A percentile compares a stretch with the other conserved stretches of the same genome.
phyloP scores from a whole-genome alignment of 92 coral and sea anemone species.

The Paragorgia papillata region DNA sequence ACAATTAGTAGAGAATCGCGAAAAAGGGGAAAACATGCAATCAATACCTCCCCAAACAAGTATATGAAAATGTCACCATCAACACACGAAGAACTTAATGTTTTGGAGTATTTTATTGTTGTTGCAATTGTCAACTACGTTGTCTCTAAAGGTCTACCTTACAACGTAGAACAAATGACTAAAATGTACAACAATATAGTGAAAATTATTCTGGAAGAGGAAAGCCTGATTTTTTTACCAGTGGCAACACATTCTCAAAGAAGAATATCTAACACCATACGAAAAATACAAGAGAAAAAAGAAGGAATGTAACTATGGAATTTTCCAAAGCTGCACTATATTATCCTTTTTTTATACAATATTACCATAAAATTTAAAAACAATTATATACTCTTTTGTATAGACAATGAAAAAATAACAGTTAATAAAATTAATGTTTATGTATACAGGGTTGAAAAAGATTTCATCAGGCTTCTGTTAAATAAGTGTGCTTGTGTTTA shows the following conservation, averaged over 20 bases:
- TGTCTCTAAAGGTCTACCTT: neutral
- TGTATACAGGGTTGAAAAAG: no score
- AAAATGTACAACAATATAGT: neutral
- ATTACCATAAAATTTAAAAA: no score
- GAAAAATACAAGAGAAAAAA: no score
- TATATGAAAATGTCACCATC: neutral
- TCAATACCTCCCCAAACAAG: neutral
- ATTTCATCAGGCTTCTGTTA: no score
- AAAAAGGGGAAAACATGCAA: neutral
- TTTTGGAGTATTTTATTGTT: conserved; percentile 19
- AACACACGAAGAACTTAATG: conserved; percentile 2
- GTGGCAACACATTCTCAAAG: neutral
- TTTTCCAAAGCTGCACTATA: no score
- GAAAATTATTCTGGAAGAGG: neutral
- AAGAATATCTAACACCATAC: neutral
- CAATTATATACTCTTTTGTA: no score
- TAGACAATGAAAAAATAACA: no score
- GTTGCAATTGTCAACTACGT: conserved; percentile 2
- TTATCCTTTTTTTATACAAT: no score
- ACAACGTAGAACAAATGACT: neutral
- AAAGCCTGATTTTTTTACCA: neutral
- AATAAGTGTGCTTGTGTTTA: no score
- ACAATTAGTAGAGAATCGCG: neutral
- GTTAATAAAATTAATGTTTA: no score
- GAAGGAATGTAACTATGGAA: no score